Evolutionary conservation across 1,140 invertebrate genomes (phyloP).

Genomic region (Brachionus rubens): DNA sequence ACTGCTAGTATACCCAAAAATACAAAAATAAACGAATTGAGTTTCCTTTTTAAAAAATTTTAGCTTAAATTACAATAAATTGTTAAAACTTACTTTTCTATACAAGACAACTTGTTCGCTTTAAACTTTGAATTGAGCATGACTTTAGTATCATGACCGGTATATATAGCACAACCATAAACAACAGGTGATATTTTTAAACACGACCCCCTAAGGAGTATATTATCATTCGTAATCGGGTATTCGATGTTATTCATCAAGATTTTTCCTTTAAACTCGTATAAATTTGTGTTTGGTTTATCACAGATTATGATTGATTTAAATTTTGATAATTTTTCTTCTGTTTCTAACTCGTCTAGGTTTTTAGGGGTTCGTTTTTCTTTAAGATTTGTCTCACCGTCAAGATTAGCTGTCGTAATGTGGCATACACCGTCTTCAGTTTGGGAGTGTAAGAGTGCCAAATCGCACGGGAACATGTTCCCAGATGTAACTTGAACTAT

Average conservation of each 20-base stretch:
- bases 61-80: not conserved
- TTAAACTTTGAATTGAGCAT: slow-evolving; percentile 40
- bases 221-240: slow-evolving; percentile 67
- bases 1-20: slow-evolving; percentile 74
- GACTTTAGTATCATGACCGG: slow-evolving; percentile 77
- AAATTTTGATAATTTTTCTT: slow-evolving; percentile 60
- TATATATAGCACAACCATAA: slow-evolving; percentile 76
- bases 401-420: slow-evolving; percentile 96
- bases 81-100: slow-evolving; percentile 38
- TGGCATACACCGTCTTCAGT: slow-evolving; percentile 91
- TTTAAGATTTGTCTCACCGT: slow-evolving; percentile 78
- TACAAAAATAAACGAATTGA: slow-evolving; percentile 36
- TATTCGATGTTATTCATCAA: slow-evolving; percentile 49
- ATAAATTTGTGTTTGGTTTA: slow-evolving; percentile 67
- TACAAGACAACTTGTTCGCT: slow-evolving; percentile 25
- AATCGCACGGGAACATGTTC: slow-evolving; percentile 75
- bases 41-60: not conserved
- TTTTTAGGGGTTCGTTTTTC: slow-evolving; percentile 60
- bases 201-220: slow-evolving; percentile 72
- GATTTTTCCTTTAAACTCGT: slow-evolving; percentile 71
- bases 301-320: slow-evolving; percentile 66
- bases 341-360: slow-evolving; percentile 50
- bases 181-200: slow-evolving; percentile 74
- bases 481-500: slow-evolving; percentile 70
- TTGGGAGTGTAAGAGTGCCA: slow-evolving; percentile 74